These are phyloP conservation scores for Notothenia coriiceps DNA, from an alignment of 2,113 vertebrate genomes.

Conservation along the genomic window DNA sequence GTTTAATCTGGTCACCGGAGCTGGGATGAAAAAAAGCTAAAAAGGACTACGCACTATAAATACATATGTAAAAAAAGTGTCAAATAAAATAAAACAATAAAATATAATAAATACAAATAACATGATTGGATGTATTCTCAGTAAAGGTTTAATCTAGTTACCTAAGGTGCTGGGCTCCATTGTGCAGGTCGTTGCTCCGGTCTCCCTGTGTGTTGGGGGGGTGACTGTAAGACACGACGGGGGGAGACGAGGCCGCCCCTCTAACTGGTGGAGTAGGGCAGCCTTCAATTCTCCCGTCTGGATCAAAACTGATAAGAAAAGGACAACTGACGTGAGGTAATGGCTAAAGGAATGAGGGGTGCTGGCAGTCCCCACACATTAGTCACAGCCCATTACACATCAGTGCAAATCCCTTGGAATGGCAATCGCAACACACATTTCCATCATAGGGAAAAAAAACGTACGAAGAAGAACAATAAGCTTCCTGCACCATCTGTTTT, in stretches of 20 bases:
- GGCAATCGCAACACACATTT: slow-evolving; percentile 24
- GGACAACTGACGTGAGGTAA: slow-evolving; percentile 31
- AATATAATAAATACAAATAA: not conserved
- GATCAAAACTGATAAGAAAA: slow-evolving; percentile 87
- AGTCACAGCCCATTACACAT: slow-evolving; percentile 49
- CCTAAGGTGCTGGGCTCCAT: slow-evolving; percentile 88
- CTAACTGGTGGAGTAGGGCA: slow-evolving; percentile 91
- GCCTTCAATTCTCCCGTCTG: slow-evolving; percentile 86
- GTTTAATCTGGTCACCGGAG: too few relatives aligned
- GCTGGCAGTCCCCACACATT: slow-evolving; percentile 34
- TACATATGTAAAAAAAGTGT: too few relatives aligned
- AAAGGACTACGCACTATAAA: too few relatives aligned
- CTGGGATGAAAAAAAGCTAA: too few relatives aligned
- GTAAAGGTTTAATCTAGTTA: slow-evolving; percentile 57
- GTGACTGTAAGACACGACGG: slow-evolving; percentile 90
- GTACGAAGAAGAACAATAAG: slow-evolving; percentile 19
- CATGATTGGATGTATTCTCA: not conserved
- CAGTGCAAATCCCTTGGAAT: slow-evolving; percentile 20
- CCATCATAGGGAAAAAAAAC: slow-evolving; percentile 35
- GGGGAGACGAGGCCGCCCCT: slow-evolving; percentile 88
- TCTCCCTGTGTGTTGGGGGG: slow-evolving; percentile 89
- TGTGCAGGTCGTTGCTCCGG: slow-evolving; percentile 88
- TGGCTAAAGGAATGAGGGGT: slow-evolving; percentile 36
- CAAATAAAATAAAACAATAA: too few relatives aligned
- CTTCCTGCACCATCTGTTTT: slow-evolving; percentile 28